Percentiles rank a stretch among this genome's conserved stretches.
Evolutionary conservation across 2,113 vertebrate species (phyloP).

Genomic region (Peucedramus taeniatus): DNA sequence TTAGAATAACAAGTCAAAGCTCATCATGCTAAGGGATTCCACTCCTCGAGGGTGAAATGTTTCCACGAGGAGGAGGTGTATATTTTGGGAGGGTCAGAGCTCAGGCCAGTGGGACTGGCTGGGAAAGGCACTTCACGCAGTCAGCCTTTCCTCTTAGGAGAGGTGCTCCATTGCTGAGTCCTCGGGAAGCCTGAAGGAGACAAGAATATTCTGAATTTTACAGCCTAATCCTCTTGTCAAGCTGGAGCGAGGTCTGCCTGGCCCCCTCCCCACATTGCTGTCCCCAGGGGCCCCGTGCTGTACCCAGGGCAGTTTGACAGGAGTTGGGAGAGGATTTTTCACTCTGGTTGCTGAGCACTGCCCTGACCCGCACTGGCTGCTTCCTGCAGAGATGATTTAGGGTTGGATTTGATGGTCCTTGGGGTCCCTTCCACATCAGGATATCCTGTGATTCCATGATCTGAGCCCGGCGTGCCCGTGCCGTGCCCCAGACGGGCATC

Average conservation of each 20-base stretch:
- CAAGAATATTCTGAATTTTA: not conserved
- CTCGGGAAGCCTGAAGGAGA: not conserved
- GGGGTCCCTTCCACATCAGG: not conserved
- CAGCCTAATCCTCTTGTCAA: too few species aligned
- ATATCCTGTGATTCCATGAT: fast-evolving
- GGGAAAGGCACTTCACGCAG: not conserved
- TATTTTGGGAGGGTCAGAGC: not conserved
- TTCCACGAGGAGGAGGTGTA: not conserved
- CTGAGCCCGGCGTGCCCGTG: fast-evolving
- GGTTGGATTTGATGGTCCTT: fast-evolving
- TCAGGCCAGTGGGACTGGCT: not conserved
- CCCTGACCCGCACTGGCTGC: not conserved
- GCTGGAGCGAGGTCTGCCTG: fast-evolving
- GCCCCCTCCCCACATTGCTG: not conserved
- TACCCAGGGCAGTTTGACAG: fast-evolving
- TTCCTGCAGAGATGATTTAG: fast-evolving
- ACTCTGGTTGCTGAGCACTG: not conserved
- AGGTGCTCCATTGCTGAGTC: not conserved
- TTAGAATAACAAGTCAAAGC: not conserved
- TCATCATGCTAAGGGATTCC: not conserved
- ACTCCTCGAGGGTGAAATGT: not conserved
- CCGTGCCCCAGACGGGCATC: not conserved
- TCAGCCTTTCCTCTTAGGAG: not conserved
- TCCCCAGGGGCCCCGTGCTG: not conserved
- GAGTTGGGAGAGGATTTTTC: too few species aligned